Conservation (phyloP, 2,888 invertebrate species). For the Catocala nupta region DNA sequence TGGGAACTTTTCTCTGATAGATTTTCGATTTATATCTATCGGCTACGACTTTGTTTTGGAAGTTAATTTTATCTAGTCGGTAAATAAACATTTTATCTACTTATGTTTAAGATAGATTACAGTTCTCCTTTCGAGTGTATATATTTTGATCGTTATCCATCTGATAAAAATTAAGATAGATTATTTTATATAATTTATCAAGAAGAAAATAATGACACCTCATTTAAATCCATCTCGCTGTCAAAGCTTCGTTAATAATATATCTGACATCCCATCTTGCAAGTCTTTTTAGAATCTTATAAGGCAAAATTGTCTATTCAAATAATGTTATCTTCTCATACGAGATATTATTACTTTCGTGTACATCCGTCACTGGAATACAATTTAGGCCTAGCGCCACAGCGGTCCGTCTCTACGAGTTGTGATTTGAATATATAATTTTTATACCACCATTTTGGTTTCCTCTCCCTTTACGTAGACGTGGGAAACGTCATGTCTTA, state of each 20-base stretch:
- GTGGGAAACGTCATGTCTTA: constrained; percentile 83
- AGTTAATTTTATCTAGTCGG: too few species aligned
- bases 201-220: not conserved
- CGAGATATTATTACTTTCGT: constrained; percentile 75
- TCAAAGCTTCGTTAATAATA: not conserved
- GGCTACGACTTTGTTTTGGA: constrained; percentile 5
- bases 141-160: not conserved
- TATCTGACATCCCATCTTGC: constrained; percentile 9
- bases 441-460: constrained; percentile 82
- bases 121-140: not conserved
- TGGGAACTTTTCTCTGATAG: constrained; percentile 58
- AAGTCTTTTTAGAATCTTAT: constrained; percentile 47
- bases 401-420: constrained; percentile 71
- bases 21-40: constrained; percentile 39
- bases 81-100: too few species aligned
- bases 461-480: constrained; percentile 80
- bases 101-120: too few species aligned
- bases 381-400: constrained; percentile 82
- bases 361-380: constrained; percentile 80
- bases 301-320: constrained; percentile 50
- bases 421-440: constrained; percentile 87
- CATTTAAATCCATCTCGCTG: not conserved
- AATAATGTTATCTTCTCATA: constrained; percentile 58
- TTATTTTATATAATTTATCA: too few species aligned
- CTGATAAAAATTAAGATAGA: not conserved